Conservation (phyloP, 2,113 vertebrate genomes). For the Siphamia tubifer region DNA sequence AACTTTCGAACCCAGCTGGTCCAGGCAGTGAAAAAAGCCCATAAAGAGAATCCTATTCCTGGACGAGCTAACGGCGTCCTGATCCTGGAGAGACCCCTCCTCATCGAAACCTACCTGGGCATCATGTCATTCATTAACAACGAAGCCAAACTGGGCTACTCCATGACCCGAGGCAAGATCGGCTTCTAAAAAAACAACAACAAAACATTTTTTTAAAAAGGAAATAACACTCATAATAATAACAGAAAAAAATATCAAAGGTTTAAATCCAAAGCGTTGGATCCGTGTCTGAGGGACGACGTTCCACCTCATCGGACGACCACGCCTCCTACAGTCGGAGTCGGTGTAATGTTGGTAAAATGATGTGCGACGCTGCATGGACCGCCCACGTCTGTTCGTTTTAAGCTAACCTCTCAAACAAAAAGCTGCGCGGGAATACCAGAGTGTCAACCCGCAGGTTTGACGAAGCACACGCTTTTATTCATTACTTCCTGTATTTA, state of each 20-base stretch:
- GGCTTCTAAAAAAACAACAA: conserved; percentile 92
- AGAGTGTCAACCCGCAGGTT: background rate
- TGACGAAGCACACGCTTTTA: background rate
- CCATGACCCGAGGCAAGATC: conserved; percentile 95
- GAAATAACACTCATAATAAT: no score
- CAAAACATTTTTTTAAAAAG: no score
- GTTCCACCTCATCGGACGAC: background rate
- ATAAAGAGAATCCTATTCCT: conserved; percentile 84
- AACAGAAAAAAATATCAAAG: no score
- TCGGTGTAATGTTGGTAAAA: conserved; percentile 14
- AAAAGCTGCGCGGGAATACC: background rate
- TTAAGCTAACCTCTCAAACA: background rate
- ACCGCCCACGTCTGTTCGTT: conserved; percentile 13
- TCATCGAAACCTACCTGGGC: conserved; percentile 96
- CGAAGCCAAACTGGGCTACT: conserved; percentile 95
- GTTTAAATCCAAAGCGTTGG: no score
- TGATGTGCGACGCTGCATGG: no score
- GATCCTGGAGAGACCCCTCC: conserved; percentile 90
- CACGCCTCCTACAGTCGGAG: conserved; percentile 1
- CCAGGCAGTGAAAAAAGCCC: conserved; percentile 93
- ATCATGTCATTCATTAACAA: conserved; percentile 98
- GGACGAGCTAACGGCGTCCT: conserved; percentile 84
- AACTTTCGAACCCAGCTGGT: conserved; percentile 90
- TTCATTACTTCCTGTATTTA: background rate
- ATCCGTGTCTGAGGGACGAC: conserved; percentile 18